A percentile compares a stretch with the other conserved stretches of the same genome.
phyloP scores from a whole-genome alignment of 2,113 vertebrate genomes.

The Glaucomys volans region DNA sequence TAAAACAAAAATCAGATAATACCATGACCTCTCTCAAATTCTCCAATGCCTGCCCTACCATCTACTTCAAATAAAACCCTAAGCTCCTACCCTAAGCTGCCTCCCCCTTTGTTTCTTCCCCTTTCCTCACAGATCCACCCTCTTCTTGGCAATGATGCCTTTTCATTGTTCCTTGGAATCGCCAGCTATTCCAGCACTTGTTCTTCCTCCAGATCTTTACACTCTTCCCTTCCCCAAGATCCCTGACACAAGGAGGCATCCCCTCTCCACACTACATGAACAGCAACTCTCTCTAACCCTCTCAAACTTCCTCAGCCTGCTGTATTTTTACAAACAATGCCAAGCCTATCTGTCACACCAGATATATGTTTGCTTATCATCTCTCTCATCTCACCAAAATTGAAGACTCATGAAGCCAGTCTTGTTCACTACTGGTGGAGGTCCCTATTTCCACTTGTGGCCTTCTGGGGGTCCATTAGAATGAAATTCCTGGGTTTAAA shows the following conservation, averaged over 20 bases:
- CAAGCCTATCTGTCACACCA: not conserved
- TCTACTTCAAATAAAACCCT: not conserved
- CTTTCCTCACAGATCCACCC: not conserved
- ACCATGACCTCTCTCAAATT: not conserved
- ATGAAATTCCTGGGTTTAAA: not conserved
- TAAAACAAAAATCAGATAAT: not conserved
- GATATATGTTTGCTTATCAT: too few relatives aligned
- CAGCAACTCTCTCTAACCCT: too few relatives aligned
- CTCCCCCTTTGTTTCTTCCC: not conserved
- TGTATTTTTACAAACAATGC: not conserved
- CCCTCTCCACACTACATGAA: not conserved
- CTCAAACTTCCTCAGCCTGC: not conserved
- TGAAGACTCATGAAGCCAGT: not conserved
- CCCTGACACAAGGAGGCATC: not conserved
- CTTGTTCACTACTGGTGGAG: not conserved
- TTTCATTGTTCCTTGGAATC: not conserved
- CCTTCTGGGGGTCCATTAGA: not conserved
- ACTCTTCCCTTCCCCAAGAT: not conserved
- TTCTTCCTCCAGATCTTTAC: not conserved
- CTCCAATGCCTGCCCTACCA: not conserved
- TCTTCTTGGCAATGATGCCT: not conserved
- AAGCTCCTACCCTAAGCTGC: not conserved
- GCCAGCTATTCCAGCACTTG: too few relatives aligned
- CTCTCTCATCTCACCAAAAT: not conserved
- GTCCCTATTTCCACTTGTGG: not conserved